A percentile compares a stretch with the other conserved stretches of the same genome.
phyloP scores from a whole-genome alignment of 2,888 invertebrate genomes.

The Lamellibrachia satsuma region DNA sequence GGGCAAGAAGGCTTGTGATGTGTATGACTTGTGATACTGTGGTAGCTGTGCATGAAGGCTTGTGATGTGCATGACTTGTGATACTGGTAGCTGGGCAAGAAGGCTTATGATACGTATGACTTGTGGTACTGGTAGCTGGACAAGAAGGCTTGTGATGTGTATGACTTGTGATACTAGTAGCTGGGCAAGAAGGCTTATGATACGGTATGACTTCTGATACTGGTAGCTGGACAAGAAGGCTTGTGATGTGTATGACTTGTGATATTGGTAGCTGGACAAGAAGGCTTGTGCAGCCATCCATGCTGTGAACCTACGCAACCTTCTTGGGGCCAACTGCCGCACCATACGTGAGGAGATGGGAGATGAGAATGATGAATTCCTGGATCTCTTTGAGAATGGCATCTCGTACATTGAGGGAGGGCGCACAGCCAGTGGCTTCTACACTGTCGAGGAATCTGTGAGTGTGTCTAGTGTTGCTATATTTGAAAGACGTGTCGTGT shows the following conservation, averaged over 20 bases:
- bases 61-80: not conserved
- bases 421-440: constrained; percentile 96
- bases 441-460: constrained; percentile 84
- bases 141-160: not conserved
- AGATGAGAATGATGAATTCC: constrained; percentile 95
- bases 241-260: not conserved
- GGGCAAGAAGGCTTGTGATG: constrained; percentile 89
- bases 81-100: constrained; percentile 78
- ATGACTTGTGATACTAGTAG: constrained; percentile 30
- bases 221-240: not conserved
- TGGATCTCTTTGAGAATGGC: constrained; percentile 87
- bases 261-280: constrained; percentile 76
- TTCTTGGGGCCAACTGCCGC: constrained; percentile 90
- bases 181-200: constrained; percentile 92
- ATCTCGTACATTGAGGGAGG: constrained; percentile 97
- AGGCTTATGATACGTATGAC: constrained; percentile 75
- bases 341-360: constrained; percentile 96
- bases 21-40: not conserved
- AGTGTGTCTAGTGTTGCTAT: constrained; percentile 21
- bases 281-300: constrained; percentile 97
- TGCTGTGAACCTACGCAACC: constrained; percentile 96
- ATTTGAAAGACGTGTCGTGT: not conserved
- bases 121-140: not conserved
- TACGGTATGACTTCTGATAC: not conserved
- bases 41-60: not conserved